Conservation (phyloP, 2,888 invertebrate genomes). For the Leptura quadrifasciata region DNA sequence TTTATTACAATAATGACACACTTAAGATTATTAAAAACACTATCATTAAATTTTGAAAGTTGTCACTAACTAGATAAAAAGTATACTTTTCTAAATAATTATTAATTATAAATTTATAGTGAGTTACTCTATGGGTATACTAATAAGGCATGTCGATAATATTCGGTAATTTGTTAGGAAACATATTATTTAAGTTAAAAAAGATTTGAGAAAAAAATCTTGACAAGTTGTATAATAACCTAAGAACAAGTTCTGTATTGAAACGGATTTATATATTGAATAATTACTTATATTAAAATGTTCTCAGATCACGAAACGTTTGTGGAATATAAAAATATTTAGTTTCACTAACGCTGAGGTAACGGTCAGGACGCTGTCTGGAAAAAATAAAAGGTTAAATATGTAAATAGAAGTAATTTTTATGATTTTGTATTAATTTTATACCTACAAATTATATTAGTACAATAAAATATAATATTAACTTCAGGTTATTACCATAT, state of each 20-base stretch:
- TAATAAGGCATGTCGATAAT: slow-evolving; percentile 3
- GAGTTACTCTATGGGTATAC: slow-evolving; percentile 24
- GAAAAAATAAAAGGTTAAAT: not conserved
- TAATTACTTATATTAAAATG: slow-evolving; percentile 2
- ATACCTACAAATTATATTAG: slow-evolving; percentile 1
- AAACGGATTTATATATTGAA: slow-evolving; percentile 28
- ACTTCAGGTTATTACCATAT: not conserved
- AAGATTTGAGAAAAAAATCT: not conserved
- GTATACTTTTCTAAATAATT: slow-evolving; percentile 13
- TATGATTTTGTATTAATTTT: not conserved
- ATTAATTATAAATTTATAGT: slow-evolving; percentile 35
- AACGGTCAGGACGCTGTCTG: not conserved
- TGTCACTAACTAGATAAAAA: slow-evolving; percentile 12
- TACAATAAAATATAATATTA: not conserved
- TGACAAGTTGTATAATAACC: not conserved
- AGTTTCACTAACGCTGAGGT: not conserved
- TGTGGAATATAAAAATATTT: not conserved
- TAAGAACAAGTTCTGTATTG: not conserved
- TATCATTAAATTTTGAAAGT: slow-evolving; percentile 20
- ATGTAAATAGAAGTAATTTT: not conserved
- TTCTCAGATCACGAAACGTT: not conserved
- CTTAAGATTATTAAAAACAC: slow-evolving; percentile 12
- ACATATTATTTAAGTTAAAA: slow-evolving; percentile 2
- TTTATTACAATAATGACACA: slow-evolving; percentile 24
- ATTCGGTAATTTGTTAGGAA: slow-evolving; percentile 25